Percentiles rank a stretch among this genome's conserved stretches.
phyloP scores from a whole-genome alignment of 2,113 vertebrate species.

The Microtus richardsoni region DNA sequence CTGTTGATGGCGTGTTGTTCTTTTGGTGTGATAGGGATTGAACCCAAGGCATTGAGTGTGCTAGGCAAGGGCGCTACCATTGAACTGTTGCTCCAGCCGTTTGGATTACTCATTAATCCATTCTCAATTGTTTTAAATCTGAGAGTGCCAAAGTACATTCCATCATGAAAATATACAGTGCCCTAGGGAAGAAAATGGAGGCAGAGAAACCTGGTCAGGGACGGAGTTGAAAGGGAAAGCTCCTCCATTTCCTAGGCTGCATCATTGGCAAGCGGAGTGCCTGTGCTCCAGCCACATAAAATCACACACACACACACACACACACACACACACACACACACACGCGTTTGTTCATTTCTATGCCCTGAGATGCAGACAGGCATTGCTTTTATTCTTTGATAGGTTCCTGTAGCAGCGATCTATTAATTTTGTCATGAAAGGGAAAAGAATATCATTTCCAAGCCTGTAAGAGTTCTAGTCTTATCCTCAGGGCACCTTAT shows the following conservation, averaged over 20 bases:
- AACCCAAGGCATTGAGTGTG: neutral
- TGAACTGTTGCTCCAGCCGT: neutral
- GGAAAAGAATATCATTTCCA: conserved; percentile 76
- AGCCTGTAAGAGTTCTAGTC: conserved; percentile 72
- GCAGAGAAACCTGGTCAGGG: neutral
- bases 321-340: neutral
- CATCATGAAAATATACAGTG: conserved; percentile 23
- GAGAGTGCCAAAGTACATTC: neutral
- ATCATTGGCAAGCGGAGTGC: neutral
- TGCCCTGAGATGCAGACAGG: conserved; percentile 5
- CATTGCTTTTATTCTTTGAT: conserved; percentile 38
- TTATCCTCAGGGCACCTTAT: conserved; percentile 77
- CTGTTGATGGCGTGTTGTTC: neutral
- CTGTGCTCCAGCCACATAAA: neutral
- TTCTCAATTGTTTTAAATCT: neutral
- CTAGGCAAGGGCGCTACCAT: neutral
- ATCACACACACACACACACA: neutral
- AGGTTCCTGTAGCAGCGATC: neutral
- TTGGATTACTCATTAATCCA: neutral
- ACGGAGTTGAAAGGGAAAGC: conserved; percentile 38
- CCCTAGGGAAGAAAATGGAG: neutral
- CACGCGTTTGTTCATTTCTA: neutral
- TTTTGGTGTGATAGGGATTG: neutral
- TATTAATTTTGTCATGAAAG: conserved; percentile 64
- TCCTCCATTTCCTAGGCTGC: neutral